Base-by-base conservation (phyloP, 2,797 vertebrate species). In the Florisuga fusca region DNA sequence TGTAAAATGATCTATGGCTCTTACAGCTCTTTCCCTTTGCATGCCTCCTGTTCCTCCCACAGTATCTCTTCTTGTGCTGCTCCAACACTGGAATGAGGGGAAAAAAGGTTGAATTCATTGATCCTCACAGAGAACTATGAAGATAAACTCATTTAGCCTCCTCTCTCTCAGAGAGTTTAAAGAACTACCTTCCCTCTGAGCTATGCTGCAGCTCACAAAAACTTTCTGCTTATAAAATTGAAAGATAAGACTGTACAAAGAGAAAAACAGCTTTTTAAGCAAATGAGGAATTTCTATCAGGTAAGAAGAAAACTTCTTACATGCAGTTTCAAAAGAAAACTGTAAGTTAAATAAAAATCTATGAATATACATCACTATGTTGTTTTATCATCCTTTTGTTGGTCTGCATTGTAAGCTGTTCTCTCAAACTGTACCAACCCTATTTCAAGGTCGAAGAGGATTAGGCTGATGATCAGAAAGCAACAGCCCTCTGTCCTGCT, bases 1-100 rank as follows among this genome's bases (percentile, higher is more conserved):
- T 50, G 4, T 4, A 33, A 69, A 89, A 84, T 19, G 20, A 10
- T 38, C 41, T 45, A 41, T 20, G 45, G 31, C 22, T 89, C 95
- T 95, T 95, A 94, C 97, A 62, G 67, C 57, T 97, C 95, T 79
- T 97, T 95, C 54, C 91, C 96, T 95, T 89, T 94, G 46, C 27
- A 46, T 48, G 97, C 97, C 72, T 96, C 93, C 63, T 27, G 87
- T n/a, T 55, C 59, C 72, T 97, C 83, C 63, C 92, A 83, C 48
- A 69, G 74, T 2, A 8, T 75, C 5, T 13, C 57, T 50, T 79
- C 92, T 75, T 17, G 80, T 43, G 83, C 74, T 63, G 59, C 79
- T 91, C 80, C 79, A 83, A 61, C 18, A n/a, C 98, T 98, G 80
- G 69, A 93, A 92, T 3, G 62, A 95, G 48, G 78, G 78, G 63